Base-by-base conservation (phyloP, 2,797 vertebrate genomes). In the Urocyon cinereoargenteus region DNA sequence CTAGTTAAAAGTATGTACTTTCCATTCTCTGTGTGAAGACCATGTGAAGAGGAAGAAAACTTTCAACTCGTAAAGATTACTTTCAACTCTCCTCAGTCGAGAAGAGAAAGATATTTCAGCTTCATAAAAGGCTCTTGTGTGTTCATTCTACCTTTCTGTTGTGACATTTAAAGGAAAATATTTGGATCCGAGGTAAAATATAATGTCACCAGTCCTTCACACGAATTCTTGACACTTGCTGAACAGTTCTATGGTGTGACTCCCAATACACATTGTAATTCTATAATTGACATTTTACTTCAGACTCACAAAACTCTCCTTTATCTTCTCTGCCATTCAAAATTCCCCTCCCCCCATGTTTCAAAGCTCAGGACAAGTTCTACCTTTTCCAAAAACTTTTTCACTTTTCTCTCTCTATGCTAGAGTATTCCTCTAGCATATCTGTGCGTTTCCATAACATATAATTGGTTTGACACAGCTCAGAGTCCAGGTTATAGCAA, bases 321-420 rank as follows among this genome's bases (percentile, higher is more conserved):
- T 95, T 61, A 68, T 59, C 11, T 87, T 73, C 57, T 49, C n/a
- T 79, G 68, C 6, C 31, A 92, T 93, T 97, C 40, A 66, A 78
- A 94, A 91, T 79, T 31, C 18, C 18, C 40, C 40, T 40, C n/a
- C 28, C 6, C 31, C 9, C 10, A 51, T 68, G 55, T 77, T 82
- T 82, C 62, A 91, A 89, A 93, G n/a, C 19, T 96, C 57, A 78
- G 62, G 81, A 53, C 28, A 81, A 90, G 93, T 93, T 93, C 21
- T 36, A 49, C 31, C 28, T 86, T 75, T 86, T 73, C 28, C 15
- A 49, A 75, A 45, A 91, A 70, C 31, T 19, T 26, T 79, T 95
- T 66, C 40, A 34, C 40, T 82, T 92, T 70, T 62, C 26, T 70
- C 73, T 59, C 31, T 36, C 36, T 57, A 26, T 19, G 40, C 12